phyloP scores from a whole-genome alignment of 2,113 vertebrate genomes.

The Cyanoderma ruficeps region DNA sequence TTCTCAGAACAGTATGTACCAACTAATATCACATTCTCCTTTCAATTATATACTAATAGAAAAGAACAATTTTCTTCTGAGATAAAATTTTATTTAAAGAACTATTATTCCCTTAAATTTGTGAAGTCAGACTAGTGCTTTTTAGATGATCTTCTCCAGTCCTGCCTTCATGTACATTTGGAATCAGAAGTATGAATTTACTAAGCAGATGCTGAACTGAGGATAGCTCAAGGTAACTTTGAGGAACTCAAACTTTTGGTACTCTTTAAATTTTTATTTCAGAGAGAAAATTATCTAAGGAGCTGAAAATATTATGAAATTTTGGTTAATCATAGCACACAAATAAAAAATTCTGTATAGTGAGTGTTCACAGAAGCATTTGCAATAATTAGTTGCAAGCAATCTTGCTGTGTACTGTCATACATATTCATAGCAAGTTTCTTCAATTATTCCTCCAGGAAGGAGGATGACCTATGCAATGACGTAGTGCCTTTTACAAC shows the following conservation, averaged over 20 bases:
- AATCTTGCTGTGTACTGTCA: background rate
- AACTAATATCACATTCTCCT: background rate
- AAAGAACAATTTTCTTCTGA: background rate
- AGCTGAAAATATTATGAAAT: background rate
- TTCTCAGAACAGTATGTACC: background rate
- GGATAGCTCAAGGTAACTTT: background rate
- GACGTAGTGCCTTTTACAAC: background rate
- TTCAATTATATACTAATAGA: background rate
- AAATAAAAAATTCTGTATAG: background rate
- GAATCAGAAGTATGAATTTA: background rate
- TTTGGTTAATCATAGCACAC: background rate
- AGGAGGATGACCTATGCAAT: background rate
- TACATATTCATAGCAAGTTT: background rate
- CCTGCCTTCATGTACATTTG: background rate
- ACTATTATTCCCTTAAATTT: background rate
- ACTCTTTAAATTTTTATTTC: background rate
- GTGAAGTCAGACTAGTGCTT: background rate
- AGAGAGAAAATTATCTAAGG: background rate
- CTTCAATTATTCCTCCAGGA: background rate
- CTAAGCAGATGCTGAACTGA: background rate
- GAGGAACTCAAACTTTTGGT: background rate
- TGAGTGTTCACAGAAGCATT: background rate
- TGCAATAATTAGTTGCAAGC: background rate
- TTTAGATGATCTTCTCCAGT: background rate
- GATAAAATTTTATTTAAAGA: background rate